These are phyloP conservation scores for Linnaemya tessellans DNA, from an alignment of 2,888 invertebrate genomes.

Conservation along the genomic window DNA sequence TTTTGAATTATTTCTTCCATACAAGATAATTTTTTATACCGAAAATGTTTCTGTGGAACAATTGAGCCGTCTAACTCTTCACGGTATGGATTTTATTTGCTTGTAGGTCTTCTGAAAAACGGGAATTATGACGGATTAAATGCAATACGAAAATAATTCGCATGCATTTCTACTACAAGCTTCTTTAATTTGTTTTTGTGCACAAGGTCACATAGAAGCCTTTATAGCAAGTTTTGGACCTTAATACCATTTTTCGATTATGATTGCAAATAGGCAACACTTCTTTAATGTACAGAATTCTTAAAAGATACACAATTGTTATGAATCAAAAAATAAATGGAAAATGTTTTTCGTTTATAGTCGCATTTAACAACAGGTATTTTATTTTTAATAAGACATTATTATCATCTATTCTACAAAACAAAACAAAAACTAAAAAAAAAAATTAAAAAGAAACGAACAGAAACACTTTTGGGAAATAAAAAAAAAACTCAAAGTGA, in stretches of 20 bases:
- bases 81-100: no score
- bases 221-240: no score
- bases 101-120: no score
- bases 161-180: no score
- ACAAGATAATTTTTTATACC: no score
- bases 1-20: no score
- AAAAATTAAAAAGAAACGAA: conserved; percentile 5
- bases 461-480: conserved; percentile 44
- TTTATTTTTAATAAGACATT: conserved; percentile 42
- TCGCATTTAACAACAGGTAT: conserved; percentile 45
- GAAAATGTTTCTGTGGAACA: no score
- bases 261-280: neutral
- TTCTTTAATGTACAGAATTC: neutral
- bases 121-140: no score
- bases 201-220: no score
- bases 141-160: no score
- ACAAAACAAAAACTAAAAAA: neutral
- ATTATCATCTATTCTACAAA: neutral
- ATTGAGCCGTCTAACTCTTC: no score
- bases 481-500: conserved; percentile 70
- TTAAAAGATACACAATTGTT: conserved; percentile 29
- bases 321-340: conserved; percentile 18
- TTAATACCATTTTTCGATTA: neutral
- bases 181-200: no score
- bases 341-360: conserved; percentile 15